Evolutionary conservation across 2,888 invertebrate genomes (phyloP).

Genomic region (Leptinotarsa tumamoca): DNA sequence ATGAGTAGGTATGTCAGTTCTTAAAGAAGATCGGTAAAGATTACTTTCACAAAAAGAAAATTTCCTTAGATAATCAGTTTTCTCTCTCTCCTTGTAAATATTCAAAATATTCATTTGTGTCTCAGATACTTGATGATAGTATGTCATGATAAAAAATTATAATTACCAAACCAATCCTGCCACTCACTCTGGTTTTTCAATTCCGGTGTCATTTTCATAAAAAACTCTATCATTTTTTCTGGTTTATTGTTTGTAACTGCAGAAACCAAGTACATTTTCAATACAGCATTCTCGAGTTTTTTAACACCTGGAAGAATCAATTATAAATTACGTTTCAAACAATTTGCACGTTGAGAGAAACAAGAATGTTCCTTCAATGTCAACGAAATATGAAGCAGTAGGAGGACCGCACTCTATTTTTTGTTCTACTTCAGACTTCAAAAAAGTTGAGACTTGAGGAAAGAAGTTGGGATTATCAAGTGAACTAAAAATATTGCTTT

Average conservation of each 20-base stretch:
- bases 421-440: too few species aligned
- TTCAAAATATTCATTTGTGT: not conserved
- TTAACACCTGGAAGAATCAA: conserved; percentile 73
- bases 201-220: conserved; percentile 87
- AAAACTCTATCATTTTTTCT: conserved; percentile 91
- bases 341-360: not conserved
- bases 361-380: not conserved
- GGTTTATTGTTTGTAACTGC: conserved; percentile 83
- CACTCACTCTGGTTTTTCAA: conserved; percentile 91
- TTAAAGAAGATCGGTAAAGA: too few species aligned
- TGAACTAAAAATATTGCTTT: too few species aligned
- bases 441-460: too few species aligned
- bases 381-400: too few species aligned
- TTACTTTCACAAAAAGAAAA: too few species aligned
- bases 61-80: too few species aligned
- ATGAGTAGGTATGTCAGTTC: too few species aligned
- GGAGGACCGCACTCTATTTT: too few species aligned
- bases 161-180: conserved; percentile 97
- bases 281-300: conserved; percentile 85
- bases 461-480: too few species aligned
- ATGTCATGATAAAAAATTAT: not conserved
- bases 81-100: too few species aligned
- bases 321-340: not conserved
- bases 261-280: conserved; percentile 91
- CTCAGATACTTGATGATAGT: conserved; percentile 3